phyloP scores from a whole-genome alignment of 53 echinoderm and acorn worm species.

The Glandiceps talaboti region DNA sequence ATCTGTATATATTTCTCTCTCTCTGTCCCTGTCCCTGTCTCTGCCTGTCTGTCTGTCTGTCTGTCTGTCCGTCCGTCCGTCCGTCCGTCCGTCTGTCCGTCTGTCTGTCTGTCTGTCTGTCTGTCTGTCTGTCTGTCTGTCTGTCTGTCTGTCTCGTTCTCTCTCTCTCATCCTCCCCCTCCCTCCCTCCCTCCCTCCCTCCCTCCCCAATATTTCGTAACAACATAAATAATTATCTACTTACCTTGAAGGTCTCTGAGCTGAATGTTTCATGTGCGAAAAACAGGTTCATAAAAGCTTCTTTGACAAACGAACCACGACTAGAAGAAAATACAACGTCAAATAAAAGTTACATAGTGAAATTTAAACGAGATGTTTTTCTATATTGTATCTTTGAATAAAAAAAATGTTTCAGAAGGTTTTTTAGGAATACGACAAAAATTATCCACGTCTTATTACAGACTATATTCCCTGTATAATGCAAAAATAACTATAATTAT shows the following conservation, averaged over 20 bases:
- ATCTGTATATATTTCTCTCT: no score
- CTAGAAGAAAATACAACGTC: no score
- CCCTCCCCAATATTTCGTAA: neutral
- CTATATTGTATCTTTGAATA: no score
- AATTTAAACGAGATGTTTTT: no score
- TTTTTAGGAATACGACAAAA: no score
- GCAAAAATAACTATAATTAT: no score
- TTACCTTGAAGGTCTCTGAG: conserved; percentile 9
- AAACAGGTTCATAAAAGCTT: conserved; percentile 1
- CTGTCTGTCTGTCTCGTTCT: neutral
- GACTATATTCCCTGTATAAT: no score
- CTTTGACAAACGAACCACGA: neutral
- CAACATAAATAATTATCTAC: no score
- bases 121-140: neutral
- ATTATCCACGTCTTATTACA: no score
- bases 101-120: neutral
- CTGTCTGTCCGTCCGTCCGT: neutral
- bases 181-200: neutral
- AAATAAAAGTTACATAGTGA: neutral
- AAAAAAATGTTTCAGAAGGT: no score
- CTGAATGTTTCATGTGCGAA: conserved; percentile 3
- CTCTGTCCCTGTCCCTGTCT: no score
- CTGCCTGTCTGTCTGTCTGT: neutral
- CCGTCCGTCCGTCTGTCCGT: neutral
- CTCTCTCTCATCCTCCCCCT: neutral